phyloP scores from a whole-genome alignment of 2,888 invertebrate species.

The Temnothorax ravouxi region DNA sequence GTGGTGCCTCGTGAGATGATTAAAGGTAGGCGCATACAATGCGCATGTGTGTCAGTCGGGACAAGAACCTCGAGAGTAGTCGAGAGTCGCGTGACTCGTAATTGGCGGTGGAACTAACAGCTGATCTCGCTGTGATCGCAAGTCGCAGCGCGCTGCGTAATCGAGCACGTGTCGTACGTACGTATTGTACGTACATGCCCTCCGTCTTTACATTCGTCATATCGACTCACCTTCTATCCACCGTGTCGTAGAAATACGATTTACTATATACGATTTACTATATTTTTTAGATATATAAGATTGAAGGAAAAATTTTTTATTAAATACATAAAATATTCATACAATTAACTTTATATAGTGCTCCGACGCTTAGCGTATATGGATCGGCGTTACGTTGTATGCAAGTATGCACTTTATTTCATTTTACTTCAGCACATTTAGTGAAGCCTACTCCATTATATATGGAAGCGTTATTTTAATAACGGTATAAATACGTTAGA shows the following conservation, averaged over 20 bases:
- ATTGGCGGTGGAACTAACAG: slow-evolving; percentile 71
- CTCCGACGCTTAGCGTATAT: background rate
- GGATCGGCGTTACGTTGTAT: background rate
- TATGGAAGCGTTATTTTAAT: background rate
- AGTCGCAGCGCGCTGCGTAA: slow-evolving; percentile 53
- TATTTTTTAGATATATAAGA: background rate
- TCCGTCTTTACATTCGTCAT: slow-evolving; percentile 18
- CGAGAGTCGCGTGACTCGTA: slow-evolving; percentile 71
- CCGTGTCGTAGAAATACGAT: background rate
- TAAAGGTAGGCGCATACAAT: slow-evolving; percentile 59
- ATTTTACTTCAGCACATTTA: background rate
- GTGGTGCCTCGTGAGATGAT: slow-evolving; percentile 38
- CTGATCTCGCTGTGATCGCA: slow-evolving; percentile 67
- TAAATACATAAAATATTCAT: background rate
- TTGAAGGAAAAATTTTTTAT: background rate
- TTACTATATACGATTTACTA: too few species aligned
- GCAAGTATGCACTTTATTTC: background rate
- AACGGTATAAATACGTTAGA: slow-evolving; percentile 9
- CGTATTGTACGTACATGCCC: background rate
- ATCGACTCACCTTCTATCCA: background rate
- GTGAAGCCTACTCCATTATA: background rate
- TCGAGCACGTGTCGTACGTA: slow-evolving; percentile 32
- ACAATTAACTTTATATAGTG: background rate
- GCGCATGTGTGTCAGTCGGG: slow-evolving; percentile 62
- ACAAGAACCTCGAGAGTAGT: slow-evolving; percentile 68